A percentile compares a stretch with the other conserved stretches of the same genome.
phyloP scores from a whole-genome alignment of 2,888 invertebrate species.

The Pycnomerus fuliginosus region DNA sequence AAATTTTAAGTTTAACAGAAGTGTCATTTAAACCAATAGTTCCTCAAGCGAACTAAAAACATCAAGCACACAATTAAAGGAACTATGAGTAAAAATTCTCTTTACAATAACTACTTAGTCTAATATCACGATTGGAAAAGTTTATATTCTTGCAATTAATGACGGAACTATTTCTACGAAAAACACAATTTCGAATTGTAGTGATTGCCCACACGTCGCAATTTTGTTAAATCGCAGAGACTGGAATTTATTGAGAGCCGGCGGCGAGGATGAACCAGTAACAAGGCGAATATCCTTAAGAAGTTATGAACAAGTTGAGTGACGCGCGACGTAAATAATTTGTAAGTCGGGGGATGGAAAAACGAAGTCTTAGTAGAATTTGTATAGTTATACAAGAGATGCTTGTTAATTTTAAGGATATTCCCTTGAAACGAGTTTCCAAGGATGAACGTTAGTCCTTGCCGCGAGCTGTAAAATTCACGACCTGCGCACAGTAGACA shows the following conservation, averaged over 20 bases:
- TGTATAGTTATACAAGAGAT: too few species aligned
- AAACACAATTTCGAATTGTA: slow-evolving; percentile 34
- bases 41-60: too few species aligned
- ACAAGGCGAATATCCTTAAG: slow-evolving; percentile 6
- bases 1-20: too few species aligned
- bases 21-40: too few species aligned
- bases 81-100: too few species aligned
- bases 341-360: too few species aligned
- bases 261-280: slow-evolving; percentile 30
- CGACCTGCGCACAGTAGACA: slow-evolving; percentile 40
- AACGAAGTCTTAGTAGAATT: too few species aligned
- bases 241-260: slow-evolving; percentile 27
- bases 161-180: slow-evolving; percentile 24
- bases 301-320: too few species aligned
- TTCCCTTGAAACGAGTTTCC: slow-evolving; percentile 10
- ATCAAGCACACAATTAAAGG: too few species aligned
- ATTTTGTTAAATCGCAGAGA: slow-evolving; percentile 29
- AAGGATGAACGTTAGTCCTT: slow-evolving; percentile 12
- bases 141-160: slow-evolving; percentile 12
- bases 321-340: too few species aligned
- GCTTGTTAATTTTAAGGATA: slow-evolving; percentile 1
- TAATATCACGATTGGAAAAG: slow-evolving; percentile 12
- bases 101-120: slow-evolving; percentile 4
- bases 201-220: slow-evolving; percentile 43
- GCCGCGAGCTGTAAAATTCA: slow-evolving; percentile 34